Conservation (phyloP, 2,888 invertebrate species). For the Synanthedon vespiformis region DNA sequence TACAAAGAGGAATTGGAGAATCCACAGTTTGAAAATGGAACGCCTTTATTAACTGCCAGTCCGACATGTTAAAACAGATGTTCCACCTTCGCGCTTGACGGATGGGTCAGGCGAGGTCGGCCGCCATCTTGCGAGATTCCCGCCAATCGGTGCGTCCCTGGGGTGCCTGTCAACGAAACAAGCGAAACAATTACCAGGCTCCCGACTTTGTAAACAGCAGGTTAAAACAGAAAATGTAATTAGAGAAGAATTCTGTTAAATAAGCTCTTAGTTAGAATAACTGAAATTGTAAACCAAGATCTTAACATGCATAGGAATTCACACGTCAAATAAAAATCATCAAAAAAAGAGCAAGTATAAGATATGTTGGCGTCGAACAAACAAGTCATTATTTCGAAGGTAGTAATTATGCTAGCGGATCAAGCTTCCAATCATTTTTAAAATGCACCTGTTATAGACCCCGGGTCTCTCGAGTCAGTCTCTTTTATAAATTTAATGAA, state of each 20-base stretch:
- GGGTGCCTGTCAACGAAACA: constrained; percentile 49
- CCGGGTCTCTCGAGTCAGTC: constrained; percentile 10
- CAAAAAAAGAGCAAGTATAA: constrained; percentile 5
- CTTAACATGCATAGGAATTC: not conserved
- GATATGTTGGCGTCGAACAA: constrained; percentile 16
- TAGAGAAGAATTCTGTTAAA: constrained; percentile 31
- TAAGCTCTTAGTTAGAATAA: constrained; percentile 3
- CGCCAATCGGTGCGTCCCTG: constrained; percentile 51
- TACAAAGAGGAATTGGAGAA: constrained; percentile 1
- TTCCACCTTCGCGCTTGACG: constrained; percentile 57
- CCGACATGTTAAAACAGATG: constrained; percentile 65
- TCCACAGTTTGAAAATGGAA: constrained; percentile 30
- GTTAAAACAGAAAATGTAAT: constrained; percentile 36
- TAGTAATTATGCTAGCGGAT: constrained; percentile 23
- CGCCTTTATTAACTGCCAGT: constrained; percentile 53
- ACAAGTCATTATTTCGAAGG: constrained; percentile 17
- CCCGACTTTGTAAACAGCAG: constrained; percentile 44
- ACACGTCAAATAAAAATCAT: not conserved
- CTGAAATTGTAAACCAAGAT: constrained; percentile 3
- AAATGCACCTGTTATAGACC: constrained; percentile 40
- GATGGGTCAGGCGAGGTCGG: constrained; percentile 62
- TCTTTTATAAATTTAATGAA: constrained; percentile 59
- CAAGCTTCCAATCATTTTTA: constrained; percentile 32
- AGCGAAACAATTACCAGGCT: constrained; percentile 55
- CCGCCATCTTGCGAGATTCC: constrained; percentile 56